Evolutionary conservation across 1,140 invertebrate species (phyloP).

Genomic region (Paracyclopina nana): DNA sequence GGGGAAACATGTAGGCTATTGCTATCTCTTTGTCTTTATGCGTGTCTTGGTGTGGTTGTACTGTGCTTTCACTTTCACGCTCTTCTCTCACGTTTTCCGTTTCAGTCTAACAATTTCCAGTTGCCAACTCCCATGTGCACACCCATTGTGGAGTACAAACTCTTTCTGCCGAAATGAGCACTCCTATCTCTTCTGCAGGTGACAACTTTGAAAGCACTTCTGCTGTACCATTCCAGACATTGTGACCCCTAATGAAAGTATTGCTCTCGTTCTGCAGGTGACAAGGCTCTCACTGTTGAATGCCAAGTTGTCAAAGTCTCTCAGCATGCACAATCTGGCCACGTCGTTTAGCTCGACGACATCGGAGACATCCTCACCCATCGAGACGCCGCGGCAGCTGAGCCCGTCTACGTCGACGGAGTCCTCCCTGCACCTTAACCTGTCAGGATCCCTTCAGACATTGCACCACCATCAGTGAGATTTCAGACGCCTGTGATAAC

Average conservation of each 20-base stretch:
- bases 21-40: background rate
- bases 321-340: conserved; percentile 14
- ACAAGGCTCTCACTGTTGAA: conserved; percentile 10
- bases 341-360: background rate
- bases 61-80: background rate
- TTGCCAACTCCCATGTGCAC: conserved; percentile 16
- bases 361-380: background rate
- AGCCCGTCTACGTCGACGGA: background rate
- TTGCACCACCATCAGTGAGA: too few relatives aligned
- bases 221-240: background rate
- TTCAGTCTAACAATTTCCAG: conserved; percentile 17
- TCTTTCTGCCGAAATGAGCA: conserved; percentile 14
- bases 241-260: background rate
- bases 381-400: background rate
- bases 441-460: background rate
- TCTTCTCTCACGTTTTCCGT: background rate
- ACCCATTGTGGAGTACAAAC: conserved; percentile 17
- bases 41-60: background rate
- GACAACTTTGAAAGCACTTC: background rate
- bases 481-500: too few relatives aligned
- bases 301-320: conserved; percentile 3
- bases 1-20: background rate
- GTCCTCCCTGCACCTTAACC: background rate
- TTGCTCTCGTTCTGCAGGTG: background rate
- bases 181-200: background rate